Evolutionary conservation across 2,888 invertebrate genomes (phyloP).

Genomic region (Labia minor): DNA sequence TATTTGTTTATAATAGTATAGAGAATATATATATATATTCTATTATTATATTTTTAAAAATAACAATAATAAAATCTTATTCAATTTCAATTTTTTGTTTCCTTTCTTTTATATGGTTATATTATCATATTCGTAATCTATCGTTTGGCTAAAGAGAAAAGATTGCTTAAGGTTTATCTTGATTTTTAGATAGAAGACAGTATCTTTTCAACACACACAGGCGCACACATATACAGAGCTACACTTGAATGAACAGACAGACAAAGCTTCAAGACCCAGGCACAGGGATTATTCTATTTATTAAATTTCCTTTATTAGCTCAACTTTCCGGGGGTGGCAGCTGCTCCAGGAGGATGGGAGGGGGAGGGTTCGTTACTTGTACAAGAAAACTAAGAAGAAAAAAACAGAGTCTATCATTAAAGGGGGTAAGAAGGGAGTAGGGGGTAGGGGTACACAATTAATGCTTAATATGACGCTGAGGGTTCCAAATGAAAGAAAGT

Average conservation of each 20-base stretch:
- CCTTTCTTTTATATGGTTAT: neutral
- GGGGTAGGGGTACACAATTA: neutral
- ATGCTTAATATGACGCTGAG: constrained; percentile 8
- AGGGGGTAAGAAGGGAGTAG: too few species aligned
- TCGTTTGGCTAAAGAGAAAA: neutral
- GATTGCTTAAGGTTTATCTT: constrained; percentile 13
- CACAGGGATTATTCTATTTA: neutral
- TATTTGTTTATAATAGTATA: too few species aligned
- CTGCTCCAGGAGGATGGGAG: neutral
- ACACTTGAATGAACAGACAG: neutral
- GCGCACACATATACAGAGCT: neutral
- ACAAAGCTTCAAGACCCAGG: constrained; percentile 3
- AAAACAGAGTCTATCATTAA: neutral
- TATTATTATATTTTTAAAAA: neutral
- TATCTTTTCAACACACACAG: constrained; percentile 1
- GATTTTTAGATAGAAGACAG: neutral
- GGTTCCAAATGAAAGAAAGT: neutral
- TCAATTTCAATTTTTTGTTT: neutral
- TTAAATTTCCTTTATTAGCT: constrained; percentile 13
- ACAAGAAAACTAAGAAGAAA: constrained; percentile 13
- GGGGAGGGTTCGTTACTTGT: constrained; percentile 2
- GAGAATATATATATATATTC: neutral
- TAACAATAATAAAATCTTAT: neutral
- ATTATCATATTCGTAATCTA: neutral
- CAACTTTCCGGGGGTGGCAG: constrained; percentile 13